Percentiles rank a stretch among this genome's conserved stretches.
phyloP scores from a whole-genome alignment of 2,888 invertebrate genomes.

The Acanthosepion lycidas region DNA sequence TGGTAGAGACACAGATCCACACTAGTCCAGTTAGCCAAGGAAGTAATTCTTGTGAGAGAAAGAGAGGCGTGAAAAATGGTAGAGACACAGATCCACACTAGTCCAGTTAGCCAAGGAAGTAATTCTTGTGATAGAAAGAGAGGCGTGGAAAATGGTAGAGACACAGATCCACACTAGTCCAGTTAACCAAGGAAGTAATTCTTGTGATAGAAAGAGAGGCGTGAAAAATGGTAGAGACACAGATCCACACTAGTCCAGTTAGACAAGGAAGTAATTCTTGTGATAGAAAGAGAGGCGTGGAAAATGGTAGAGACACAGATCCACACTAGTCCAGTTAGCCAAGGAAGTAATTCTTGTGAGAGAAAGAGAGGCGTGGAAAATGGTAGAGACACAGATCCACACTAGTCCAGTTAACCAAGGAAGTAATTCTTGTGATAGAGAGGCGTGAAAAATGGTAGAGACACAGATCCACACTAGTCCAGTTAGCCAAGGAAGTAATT shows the following conservation, averaged over 20 bases:
- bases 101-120: not conserved
- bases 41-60: not conserved
- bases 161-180: not conserved
- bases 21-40: not conserved
- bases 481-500: slow-evolving; percentile 21
- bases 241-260: not conserved
- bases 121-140: not conserved
- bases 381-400: too few species aligned
- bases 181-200: slow-evolving; percentile 8
- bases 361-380: not conserved
- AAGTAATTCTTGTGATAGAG: not conserved
- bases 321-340: not conserved
- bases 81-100: not conserved
- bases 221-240: too few species aligned
- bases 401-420: not conserved
- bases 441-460: not conserved
- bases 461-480: not conserved
- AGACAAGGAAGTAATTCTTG: not conserved
- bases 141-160: not conserved
- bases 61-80: too few species aligned
- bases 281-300: not conserved
- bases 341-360: not conserved
- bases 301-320: not conserved
- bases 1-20: not conserved
- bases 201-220: not conserved